Conservation (phyloP, 1,140 invertebrate species). For the Bicyclus anynana region DNA sequence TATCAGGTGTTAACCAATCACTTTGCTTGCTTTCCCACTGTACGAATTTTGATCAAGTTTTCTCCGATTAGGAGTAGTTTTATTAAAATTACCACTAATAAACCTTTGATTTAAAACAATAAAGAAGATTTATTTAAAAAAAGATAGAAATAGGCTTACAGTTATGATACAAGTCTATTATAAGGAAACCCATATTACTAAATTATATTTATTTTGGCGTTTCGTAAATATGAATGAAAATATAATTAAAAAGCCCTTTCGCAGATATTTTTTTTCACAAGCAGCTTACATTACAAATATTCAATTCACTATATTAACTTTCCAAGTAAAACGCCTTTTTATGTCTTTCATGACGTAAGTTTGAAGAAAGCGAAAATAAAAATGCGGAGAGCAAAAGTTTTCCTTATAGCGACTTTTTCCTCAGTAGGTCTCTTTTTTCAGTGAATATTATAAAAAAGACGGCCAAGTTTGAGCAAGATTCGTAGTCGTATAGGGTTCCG, state of each 20-base stretch:
- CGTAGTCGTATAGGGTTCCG: too few species aligned
- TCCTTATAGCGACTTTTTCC: neutral
- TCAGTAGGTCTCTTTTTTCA: neutral
- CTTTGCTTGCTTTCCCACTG: too few species aligned
- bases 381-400: slow-evolving; percentile 12
- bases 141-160: too few species aligned
- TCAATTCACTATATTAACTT: slow-evolving; percentile 12
- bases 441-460: neutral
- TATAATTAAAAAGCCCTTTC: neutral
- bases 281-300: neutral
- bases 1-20: too few species aligned
- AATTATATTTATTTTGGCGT: neutral
- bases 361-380: slow-evolving; percentile 15
- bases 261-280: neutral
- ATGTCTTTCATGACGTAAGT: slow-evolving; percentile 18
- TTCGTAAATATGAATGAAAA: too few species aligned
- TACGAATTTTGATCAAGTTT: too few species aligned
- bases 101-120: too few species aligned
- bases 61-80: too few species aligned
- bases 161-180: too few species aligned
- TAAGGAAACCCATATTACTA: neutral
- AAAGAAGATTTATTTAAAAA: too few species aligned
- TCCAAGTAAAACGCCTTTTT: slow-evolving; percentile 9
- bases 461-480: too few species aligned
- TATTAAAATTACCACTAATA: too few species aligned